Base-by-base conservation (phyloP, 2,797 vertebrate genomes). In the Myotis daubentonii region DNA sequence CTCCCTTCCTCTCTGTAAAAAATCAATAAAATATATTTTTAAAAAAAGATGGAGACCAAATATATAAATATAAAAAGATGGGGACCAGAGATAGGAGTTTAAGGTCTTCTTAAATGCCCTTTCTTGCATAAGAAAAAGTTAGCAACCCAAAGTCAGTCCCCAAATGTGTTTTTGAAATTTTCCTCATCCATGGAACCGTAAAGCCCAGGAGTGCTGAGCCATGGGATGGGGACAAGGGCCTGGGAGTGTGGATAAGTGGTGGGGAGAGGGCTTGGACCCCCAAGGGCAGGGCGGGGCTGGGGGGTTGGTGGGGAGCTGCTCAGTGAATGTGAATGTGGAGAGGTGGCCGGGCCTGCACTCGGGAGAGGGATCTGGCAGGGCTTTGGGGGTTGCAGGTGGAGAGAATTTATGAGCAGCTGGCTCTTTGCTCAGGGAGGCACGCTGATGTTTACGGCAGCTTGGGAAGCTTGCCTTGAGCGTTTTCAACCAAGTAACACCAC, bases 91-190 rank as follows among this genome's bases (percentile, higher is more conserved):
- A 36, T 20, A 15, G 44, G 36, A 62, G 85, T 88, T 23, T 62
- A 83, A 19, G 28, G 53, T 65, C 44, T 89, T 80, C 71, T 25
- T 55, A 65, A 76, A 30, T 38, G 30, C 65, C 60, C 1, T 36
- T 70, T 84, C 60, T 80, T 93, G 16, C 36, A 22, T 33, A 84
- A 80, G 22, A 65, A 80, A 78, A 87, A 44, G 30, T 44, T 84
- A 55, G 41, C 66, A 79, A 10, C n/a, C 71, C 2, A 13, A 30
- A 6, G 23, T 57, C 62, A 23, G 53, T 71, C 20, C 36, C 22
- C 41, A 13, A 4, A 19, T 12, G 33, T 9, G 44, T 15, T 55
- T 89, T 51, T 33, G 20, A 38, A 25, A 17, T 65, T 44, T 57
- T 25, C 25, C 2, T 19, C n/a, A 47, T 17, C 66, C 25, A 0